These are phyloP conservation scores for Rostratula benghalensis DNA, from an alignment of 2,113 vertebrate genomes.

Conservation along the genomic window DNA sequence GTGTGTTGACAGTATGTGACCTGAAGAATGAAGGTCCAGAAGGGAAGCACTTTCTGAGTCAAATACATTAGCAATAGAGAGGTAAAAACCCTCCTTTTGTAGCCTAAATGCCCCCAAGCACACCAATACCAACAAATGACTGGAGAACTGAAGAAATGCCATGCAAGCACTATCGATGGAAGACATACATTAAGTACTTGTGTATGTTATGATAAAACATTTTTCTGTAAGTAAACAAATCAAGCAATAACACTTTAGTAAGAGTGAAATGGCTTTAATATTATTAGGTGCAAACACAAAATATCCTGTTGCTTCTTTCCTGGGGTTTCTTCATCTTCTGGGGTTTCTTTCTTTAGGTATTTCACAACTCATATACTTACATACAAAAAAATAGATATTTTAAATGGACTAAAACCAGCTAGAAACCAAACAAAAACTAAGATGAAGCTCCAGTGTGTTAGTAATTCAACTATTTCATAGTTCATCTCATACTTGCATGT, in stretches of 20 bases:
- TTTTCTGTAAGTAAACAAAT: background rate
- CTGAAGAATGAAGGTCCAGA: background rate
- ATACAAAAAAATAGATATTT: background rate
- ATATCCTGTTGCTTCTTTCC: background rate
- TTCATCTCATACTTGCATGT: background rate
- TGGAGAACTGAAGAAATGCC: background rate
- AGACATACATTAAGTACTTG: background rate
- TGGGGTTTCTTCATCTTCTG: background rate
- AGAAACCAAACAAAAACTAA: background rate
- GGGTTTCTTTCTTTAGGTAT: background rate
- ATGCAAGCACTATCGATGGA: accelerated
- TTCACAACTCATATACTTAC: background rate
- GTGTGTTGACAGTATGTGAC: background rate
- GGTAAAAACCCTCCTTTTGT: background rate
- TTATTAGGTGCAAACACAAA: background rate
- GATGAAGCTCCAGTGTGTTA: background rate
- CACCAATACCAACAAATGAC: background rate
- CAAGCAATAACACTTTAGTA: background rate
- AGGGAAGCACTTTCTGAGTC: background rate
- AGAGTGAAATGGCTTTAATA: background rate
- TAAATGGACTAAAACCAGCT: background rate
- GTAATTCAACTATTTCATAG: background rate
- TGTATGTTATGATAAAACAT: background rate
- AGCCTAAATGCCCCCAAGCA: background rate
- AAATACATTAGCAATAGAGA: background rate